These are phyloP conservation scores for Myopa tessellatipennis DNA, from an alignment of 2,888 invertebrate species.

Conservation along the genomic window DNA sequence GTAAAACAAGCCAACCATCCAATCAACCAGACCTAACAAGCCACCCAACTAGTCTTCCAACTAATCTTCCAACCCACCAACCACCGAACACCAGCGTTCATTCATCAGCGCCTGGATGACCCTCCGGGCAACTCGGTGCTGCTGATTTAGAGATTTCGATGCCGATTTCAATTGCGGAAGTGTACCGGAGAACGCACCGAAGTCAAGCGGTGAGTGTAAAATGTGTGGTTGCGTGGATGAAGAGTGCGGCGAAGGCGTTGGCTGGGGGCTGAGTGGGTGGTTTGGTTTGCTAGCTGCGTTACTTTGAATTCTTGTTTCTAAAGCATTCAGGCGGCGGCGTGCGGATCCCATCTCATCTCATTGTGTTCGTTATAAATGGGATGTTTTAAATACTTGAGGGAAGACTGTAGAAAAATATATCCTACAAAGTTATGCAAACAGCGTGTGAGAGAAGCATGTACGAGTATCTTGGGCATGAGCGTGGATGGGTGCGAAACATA, in stretches of 20 bases:
- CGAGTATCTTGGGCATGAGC: no score
- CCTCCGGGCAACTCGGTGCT: not conserved
- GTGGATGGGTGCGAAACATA: not conserved
- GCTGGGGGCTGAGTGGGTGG: not conserved
- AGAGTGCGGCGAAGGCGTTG: not conserved
- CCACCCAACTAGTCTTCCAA: no score
- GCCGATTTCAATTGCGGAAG: conserved; percentile 28
- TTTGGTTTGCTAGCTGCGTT: no score
- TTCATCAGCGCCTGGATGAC: not conserved
- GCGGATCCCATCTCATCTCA: not conserved
- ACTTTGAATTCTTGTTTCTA: no score
- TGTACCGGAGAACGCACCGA: not conserved
- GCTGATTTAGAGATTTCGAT: conserved; percentile 30
- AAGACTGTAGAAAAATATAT: no score
- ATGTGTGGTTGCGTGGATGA: no score
- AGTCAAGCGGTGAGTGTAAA: not conserved
- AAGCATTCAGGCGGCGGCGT: no score
- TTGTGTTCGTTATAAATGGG: not conserved
- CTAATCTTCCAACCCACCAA: no score
- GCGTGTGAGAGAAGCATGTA: no score
- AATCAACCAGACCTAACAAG: not conserved
- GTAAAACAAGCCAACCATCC: not conserved
- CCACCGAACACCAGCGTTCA: not conserved
- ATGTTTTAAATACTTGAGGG: not conserved
- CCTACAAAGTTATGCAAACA: no score